phyloP scores from a whole-genome alignment of 1,140 invertebrate species.

The Muscidifurax raptorellus region DNA sequence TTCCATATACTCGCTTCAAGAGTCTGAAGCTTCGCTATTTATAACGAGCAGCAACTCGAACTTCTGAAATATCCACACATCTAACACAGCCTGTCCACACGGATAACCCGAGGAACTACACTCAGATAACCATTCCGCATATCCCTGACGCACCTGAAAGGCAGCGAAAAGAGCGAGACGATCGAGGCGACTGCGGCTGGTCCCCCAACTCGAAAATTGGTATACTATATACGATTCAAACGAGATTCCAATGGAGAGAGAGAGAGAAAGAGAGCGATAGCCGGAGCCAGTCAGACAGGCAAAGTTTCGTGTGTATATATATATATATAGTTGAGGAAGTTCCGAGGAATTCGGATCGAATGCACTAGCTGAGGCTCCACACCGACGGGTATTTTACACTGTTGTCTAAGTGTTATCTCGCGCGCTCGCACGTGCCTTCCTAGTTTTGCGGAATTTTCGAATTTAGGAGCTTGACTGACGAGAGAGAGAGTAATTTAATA shows the following conservation, averaged over 20 bases:
- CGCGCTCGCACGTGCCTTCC: background rate
- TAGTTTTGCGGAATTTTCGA: slow-evolving; percentile 7
- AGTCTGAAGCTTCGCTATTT: background rate
- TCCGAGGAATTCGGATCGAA: background rate
- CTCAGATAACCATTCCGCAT: no score
- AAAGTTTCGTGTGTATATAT: background rate
- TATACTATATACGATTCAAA: slow-evolving; percentile 10
- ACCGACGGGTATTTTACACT: background rate
- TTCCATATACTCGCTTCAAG: background rate
- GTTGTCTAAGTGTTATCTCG: background rate
- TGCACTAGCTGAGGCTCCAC: background rate
- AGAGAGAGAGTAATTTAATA: background rate
- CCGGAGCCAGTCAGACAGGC: background rate
- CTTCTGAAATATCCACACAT: no score
- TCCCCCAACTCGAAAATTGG: background rate
- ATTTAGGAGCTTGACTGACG: background rate
- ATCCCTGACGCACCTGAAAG: no score
- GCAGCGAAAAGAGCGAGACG: background rate
- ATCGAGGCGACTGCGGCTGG: no score
- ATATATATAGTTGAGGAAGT: background rate
- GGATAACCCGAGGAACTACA: no score
- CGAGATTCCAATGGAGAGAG: background rate
- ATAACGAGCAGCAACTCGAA: background rate
- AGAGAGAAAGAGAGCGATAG: background rate
- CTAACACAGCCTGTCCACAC: no score